These are phyloP conservation scores for Melozone crissalis DNA, from an alignment of 2,113 vertebrate genomes.

Conservation along the genomic window DNA sequence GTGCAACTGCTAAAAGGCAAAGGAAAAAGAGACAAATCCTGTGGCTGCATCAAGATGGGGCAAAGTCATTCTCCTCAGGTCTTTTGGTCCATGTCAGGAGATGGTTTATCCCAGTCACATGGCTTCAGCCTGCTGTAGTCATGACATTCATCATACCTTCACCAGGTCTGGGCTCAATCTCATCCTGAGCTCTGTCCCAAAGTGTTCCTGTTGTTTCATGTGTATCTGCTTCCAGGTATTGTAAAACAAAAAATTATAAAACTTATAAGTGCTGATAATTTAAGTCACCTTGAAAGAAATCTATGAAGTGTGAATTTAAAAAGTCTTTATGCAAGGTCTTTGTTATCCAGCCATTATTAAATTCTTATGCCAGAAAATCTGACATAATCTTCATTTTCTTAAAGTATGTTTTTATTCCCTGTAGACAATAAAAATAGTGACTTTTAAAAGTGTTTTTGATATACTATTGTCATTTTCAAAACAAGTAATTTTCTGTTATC, in stretches of 20 bases:
- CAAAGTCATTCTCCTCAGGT: background rate
- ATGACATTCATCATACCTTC: background rate
- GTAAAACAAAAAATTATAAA: background rate
- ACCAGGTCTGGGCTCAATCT: background rate
- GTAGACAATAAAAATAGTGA: background rate
- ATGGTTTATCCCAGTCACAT: background rate
- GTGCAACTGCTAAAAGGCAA: background rate
- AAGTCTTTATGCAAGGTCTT: background rate
- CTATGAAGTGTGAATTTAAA: background rate
- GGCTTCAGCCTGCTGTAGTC: background rate
- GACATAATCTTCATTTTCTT: background rate
- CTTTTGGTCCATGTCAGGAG: background rate
- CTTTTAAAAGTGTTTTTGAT: background rate
- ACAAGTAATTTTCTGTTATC: background rate
- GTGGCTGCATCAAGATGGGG: background rate
- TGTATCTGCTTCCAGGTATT: background rate
- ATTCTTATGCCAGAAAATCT: conserved; percentile 8
- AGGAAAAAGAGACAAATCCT: background rate
- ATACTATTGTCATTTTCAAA: background rate
- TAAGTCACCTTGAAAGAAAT: background rate
- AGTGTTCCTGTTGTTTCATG: fast-evolving
- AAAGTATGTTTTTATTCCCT: background rate
- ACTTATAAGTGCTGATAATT: background rate
- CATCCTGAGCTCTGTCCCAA: background rate
- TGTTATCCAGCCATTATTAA: background rate